Evolutionary conservation across 2,888 invertebrate species (phyloP).

Genomic region (Trissoscelio sp.): DNA sequence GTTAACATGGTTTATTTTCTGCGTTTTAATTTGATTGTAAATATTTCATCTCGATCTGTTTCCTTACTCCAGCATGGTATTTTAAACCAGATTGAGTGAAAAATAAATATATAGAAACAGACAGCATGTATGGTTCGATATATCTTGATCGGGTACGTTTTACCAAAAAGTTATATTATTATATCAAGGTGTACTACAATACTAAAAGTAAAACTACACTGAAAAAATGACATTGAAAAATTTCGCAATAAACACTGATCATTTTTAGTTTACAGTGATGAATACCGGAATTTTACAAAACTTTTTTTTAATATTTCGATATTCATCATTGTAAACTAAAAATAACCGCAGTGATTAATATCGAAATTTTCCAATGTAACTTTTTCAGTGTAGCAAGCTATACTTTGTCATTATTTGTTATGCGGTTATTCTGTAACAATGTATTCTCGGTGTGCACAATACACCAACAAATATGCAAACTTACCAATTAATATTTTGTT

Average conservation of each 20-base stretch:
- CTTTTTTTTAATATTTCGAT: no score
- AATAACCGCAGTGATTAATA: no score
- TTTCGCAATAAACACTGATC: no score
- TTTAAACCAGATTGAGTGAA: conserved; percentile 41
- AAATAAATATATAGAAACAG: conserved; percentile 29
- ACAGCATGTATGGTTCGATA: conserved; percentile 27
- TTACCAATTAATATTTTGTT: conserved; percentile 38
- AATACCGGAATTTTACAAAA: no score
- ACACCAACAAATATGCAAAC: conserved; percentile 34
- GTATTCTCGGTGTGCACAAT: conserved; percentile 2
- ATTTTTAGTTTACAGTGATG: no score
- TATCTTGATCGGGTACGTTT: conserved; percentile 33
- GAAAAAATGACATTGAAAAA: no score
- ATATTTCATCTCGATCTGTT: conserved; percentile 4
- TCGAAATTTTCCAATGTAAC: no score
- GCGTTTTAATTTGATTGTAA: conserved; percentile 35
- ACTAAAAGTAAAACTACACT: conserved; percentile 37
- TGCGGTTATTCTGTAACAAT: conserved; percentile 3
- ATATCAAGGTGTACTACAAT: conserved; percentile 21
- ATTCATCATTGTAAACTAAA: no score
- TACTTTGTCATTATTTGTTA: conserved; percentile 38
- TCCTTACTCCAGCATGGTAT: conserved; percentile 9
- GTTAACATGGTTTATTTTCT: conserved; percentile 27
- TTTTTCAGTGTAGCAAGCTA: no score
- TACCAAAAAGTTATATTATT: conserved; percentile 39